Conservation (phyloP, 2,113 vertebrate genomes). For the Pavo muticus region DNA sequence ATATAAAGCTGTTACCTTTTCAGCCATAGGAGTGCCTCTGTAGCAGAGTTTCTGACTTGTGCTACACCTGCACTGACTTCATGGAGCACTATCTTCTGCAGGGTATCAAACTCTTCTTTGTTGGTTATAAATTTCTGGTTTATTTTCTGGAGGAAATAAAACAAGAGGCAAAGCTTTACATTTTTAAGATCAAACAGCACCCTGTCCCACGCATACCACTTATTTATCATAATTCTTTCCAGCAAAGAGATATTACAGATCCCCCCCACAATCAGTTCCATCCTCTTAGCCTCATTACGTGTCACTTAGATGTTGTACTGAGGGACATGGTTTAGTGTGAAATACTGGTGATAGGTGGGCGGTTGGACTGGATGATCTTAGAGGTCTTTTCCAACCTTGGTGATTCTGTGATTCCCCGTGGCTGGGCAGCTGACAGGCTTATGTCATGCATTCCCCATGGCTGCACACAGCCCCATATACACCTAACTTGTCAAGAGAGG, state of each 20-base stretch:
- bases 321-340: no score
- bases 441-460: fast-evolving
- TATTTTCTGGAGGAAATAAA: slow-evolving; percentile 84
- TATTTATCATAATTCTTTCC: not conserved
- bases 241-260: not conserved
- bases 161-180: not conserved
- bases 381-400: no score
- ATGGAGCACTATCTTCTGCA: slow-evolving; percentile 95
- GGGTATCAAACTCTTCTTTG: slow-evolving; percentile 87
- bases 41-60: slow-evolving; percentile 93
- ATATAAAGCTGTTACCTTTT: slow-evolving; percentile 73
- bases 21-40: slow-evolving; percentile 96
- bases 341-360: no score
- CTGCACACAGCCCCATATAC: not conserved
- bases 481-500: not conserved
- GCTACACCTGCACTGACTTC: slow-evolving; percentile 86
- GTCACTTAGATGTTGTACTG: not conserved
- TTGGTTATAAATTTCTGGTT: slow-evolving; percentile 95
- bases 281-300: not conserved
- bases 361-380: no score
- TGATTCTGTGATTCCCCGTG: no score
- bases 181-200: not conserved
- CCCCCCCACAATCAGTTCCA: not conserved
- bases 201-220: not conserved
- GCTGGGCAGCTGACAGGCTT: not conserved